These are phyloP conservation scores for Callospermophilus lateralis DNA, from an alignment of 2,113 vertebrate genomes.

Conservation along the genomic window DNA sequence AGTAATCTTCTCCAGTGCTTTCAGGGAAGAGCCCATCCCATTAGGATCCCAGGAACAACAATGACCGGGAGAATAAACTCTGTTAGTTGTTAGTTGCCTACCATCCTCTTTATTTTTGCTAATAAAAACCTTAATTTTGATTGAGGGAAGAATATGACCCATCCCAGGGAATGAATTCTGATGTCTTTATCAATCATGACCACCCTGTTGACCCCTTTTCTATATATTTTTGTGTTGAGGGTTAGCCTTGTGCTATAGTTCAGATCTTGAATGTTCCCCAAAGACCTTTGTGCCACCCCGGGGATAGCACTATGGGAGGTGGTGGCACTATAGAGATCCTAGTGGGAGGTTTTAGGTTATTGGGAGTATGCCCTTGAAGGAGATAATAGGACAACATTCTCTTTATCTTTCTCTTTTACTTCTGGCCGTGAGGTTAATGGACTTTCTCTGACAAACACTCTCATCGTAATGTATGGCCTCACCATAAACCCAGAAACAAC, in stretches of 20 bases:
- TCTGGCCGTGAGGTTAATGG: neutral
- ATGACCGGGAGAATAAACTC: neutral
- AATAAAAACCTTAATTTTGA: slow-evolving; percentile 39
- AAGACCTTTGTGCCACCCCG: neutral
- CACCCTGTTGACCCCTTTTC: neutral
- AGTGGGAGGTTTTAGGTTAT: neutral
- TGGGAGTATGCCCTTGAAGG: neutral
- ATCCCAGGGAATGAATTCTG: neutral
- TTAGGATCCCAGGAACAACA: neutral
- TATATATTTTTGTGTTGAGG: neutral
- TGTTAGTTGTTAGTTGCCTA: neutral
- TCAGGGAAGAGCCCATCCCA: neutral
- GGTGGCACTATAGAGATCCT: neutral
- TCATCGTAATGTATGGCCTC: neutral
- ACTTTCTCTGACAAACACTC: neutral
- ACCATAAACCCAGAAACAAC: neutral
- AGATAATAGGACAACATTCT: neutral
- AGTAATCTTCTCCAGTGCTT: neutral
- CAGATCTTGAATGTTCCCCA: neutral
- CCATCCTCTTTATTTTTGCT: neutral
- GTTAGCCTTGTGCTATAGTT: neutral
- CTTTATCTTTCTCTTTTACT: neutral
- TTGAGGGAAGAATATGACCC: neutral
- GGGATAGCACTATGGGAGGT: neutral
- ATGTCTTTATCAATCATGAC: neutral